phyloP scores from a whole-genome alignment of 2,797 vertebrate species.

The Phaenicophaeus curvirostris region DNA sequence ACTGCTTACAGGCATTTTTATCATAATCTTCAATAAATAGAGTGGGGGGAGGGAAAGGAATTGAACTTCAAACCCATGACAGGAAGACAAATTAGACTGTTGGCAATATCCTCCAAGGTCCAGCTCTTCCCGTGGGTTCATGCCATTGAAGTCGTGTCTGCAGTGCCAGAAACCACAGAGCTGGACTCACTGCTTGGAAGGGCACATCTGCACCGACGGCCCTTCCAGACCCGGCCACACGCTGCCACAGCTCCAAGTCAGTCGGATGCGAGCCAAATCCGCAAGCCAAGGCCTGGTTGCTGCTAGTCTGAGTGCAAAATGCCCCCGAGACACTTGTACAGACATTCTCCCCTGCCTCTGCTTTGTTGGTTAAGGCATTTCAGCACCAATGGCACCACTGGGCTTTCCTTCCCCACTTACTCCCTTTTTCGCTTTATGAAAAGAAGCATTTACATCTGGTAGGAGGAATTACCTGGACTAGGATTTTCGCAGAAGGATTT shows the following conservation, averaged over 20 bases:
- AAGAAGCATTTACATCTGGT: background rate
- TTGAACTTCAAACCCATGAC: background rate
- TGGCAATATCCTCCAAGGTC: background rate
- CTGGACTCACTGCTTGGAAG: background rate
- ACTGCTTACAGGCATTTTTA: conserved; percentile 7
- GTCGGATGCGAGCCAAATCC: background rate
- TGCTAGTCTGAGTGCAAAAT: background rate
- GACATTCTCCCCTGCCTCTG: background rate
- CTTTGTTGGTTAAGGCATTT: accelerated
- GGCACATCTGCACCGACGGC: background rate
- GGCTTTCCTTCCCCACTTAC: background rate
- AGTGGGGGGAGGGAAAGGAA: background rate
- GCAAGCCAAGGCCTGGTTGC: background rate
- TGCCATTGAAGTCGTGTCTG: background rate
- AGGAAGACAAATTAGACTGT: conserved; percentile 29
- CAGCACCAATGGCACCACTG: background rate
- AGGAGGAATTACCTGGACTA: background rate
- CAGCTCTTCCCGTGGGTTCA: background rate
- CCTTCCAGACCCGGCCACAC: background rate
- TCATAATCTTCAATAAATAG: conserved; percentile 13
- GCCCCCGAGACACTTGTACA: background rate
- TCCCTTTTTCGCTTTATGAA: background rate
- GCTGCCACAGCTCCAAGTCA: background rate
- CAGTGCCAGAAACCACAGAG: conserved; percentile 23
- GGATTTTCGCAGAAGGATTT: background rate